Evolutionary conservation across 2,888 invertebrate species (phyloP), one percentile per base, ranked within the genome.

Genomic region (Idaea dimidiata): DNA sequence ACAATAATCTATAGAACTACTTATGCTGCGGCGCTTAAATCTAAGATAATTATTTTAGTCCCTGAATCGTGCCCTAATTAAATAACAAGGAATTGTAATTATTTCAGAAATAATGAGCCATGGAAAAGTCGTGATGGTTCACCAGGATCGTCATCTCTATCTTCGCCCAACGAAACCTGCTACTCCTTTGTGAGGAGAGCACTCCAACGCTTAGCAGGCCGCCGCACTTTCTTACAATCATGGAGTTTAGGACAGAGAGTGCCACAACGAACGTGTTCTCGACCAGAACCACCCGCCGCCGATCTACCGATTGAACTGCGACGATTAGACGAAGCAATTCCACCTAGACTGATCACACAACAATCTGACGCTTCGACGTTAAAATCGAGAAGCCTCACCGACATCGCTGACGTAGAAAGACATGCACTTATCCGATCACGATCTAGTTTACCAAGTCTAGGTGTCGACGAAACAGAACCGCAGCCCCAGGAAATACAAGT

Each of bases 101-200:
- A n/a, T 55, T 83, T 33, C 84, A 88, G 88, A 53, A 83, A 82
- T 64, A 75, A 78, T n/a, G 91, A 91, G 66, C 84, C 86, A 17
- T 91, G 91, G 91, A 91, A 90, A 76, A 89, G 80, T 69, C 84
- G 94, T 83, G 86, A 94, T 71, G 93, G 94, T 16, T 94, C 94
- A 0, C 96, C 95, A 17, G 97, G 97, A 75, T 97, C 97, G 67
- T 97, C 97, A 18, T 97, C 97, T 68, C 93, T 97, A 54, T 97
- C 97, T 59, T 97, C 97, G 68, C 98, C 98, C 5, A 97, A 97
- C 81, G 98, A 98, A 89, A 97, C 97, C 4, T 98, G 98, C 83
- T 98, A 98, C 87, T 97, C 97, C 76, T 98, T 98, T 83, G 97
- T 98, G 6, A 93, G 98, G 58, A 94, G 97, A 77, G 98, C 98